Evolutionary conservation across 2,113 vertebrate genomes (phyloP).

Genomic region (Stigmatopora argus): DNA sequence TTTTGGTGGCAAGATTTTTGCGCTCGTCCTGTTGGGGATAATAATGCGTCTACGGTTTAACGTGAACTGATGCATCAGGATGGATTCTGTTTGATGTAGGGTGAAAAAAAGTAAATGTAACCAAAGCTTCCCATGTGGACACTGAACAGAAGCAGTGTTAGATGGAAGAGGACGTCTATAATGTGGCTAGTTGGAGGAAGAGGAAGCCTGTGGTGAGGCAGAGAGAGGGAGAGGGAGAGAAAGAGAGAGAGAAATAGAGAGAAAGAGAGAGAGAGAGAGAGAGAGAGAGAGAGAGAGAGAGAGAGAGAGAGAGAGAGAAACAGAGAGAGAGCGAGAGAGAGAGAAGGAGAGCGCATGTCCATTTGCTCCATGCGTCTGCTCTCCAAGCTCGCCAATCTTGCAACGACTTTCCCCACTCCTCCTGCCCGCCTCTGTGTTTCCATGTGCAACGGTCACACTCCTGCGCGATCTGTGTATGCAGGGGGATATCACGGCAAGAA

Average conservation of each 20-base stretch:
- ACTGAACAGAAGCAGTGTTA: background rate
- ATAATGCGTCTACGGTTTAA: background rate
- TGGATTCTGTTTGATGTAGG: slow-evolving; percentile 13
- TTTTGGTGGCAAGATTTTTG: slow-evolving; percentile 30
- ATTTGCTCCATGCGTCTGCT: slow-evolving; percentile 69
- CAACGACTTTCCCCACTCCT: slow-evolving; percentile 66
- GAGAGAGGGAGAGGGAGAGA: background rate
- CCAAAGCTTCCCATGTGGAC: background rate
- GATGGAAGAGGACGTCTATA: background rate
- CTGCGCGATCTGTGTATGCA: slow-evolving; percentile 81
- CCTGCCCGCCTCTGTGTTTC: slow-evolving; percentile 50
- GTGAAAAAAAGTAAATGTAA: slow-evolving; percentile 2
- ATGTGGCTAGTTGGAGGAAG: background rate
- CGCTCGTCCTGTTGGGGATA: slow-evolving; percentile 20
- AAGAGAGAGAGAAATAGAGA: slow-evolving; percentile 1
- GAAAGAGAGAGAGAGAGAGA: background rate
- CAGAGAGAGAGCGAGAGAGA: slow-evolving; percentile 9
- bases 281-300: background rate
- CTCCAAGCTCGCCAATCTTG: slow-evolving; percentile 70
- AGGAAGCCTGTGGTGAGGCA: background rate
- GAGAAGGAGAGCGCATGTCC: slow-evolving; percentile 79
- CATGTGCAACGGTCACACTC: slow-evolving; percentile 81
- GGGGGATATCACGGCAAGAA: slow-evolving; percentile 71
- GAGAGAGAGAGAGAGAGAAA: slow-evolving; percentile 1
- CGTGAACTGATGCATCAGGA: background rate